Conservation (phyloP, 1,140 invertebrate species). For the Centruroides vittatus region DNA sequence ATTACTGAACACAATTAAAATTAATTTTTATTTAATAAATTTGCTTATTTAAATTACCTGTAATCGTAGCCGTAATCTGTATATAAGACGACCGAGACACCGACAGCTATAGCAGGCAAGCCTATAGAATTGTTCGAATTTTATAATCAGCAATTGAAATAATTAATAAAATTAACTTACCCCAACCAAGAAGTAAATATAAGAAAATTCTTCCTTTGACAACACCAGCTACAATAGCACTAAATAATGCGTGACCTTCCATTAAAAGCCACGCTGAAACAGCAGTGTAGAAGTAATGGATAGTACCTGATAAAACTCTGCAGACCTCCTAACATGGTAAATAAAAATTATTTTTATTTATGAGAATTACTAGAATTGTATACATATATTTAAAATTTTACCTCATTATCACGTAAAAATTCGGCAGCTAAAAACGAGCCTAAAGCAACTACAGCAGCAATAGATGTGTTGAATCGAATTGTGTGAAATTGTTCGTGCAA, state of each 20-base stretch:
- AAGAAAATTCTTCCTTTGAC: conserved; percentile 20
- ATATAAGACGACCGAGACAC: conserved; percentile 1
- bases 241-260: conserved; percentile 21
- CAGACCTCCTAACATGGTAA: conserved; percentile 18
- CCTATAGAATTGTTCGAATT: too few species aligned
- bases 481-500: conserved; percentile 25
- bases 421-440: conserved; percentile 19
- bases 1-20: too few species aligned
- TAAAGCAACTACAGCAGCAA: conserved; percentile 17
- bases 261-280: conserved; percentile 19
- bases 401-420: not conserved
- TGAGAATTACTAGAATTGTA: too few species aligned
- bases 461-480: conserved; percentile 21
- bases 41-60: not conserved
- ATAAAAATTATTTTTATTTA: not conserved
- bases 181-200: conserved; percentile 22
- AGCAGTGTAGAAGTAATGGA: conserved; percentile 24
- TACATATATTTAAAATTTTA: too few species aligned
- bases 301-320: conserved; percentile 19
- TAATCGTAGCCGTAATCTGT: conserved; percentile 12
- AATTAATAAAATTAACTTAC: conserved; percentile 10
- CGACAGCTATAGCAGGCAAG: not conserved
- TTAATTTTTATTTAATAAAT: too few species aligned
- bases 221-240: conserved; percentile 20
- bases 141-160: too few species aligned